Percentiles rank a stretch among this genome's conserved stretches.
Evolutionary conservation across 2,888 invertebrate genomes (phyloP).

Genomic region (Andrena chrysosceles): DNA sequence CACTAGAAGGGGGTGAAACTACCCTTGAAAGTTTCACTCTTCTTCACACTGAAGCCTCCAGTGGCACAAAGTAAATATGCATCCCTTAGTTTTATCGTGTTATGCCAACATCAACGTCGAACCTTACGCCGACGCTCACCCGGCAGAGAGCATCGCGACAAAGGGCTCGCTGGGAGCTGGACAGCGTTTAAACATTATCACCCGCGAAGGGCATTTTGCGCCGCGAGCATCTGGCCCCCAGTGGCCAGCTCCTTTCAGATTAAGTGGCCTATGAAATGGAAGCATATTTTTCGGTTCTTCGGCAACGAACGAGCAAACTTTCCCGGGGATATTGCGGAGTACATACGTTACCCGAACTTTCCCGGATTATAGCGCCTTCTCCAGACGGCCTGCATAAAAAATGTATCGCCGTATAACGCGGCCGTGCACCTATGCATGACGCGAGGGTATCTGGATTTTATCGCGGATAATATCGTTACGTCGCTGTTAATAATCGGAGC

Average conservation of each 20-base stretch:
- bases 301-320: constrained; percentile 59
- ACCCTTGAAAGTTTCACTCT: too few species aligned
- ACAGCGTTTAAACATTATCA: constrained; percentile 52
- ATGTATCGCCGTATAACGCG: constrained; percentile 41
- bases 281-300: constrained; percentile 58
- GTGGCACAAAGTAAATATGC: too few species aligned
- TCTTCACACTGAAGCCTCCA: too few species aligned
- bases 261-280: constrained; percentile 56
- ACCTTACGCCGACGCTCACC: too few species aligned
- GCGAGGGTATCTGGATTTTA: constrained; percentile 50
- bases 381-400: constrained; percentile 45
- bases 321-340: constrained; percentile 39
- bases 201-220: constrained; percentile 48
- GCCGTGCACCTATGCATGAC: constrained; percentile 12
- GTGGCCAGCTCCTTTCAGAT: constrained; percentile 59
- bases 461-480: constrained; percentile 43
- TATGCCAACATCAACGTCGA: too few species aligned
- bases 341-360: constrained; percentile 58
- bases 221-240: constrained; percentile 62
- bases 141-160: too few species aligned
- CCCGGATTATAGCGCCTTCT: constrained; percentile 42
- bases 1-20: too few species aligned
- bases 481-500: constrained; percentile 37
- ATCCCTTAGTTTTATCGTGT: too few species aligned
- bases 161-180: too few species aligned